Evolutionary conservation across 2,113 vertebrate genomes (phyloP), one percentile per base, ranked within the genome.

Genomic region (Tricholaema leucomelas): DNA sequence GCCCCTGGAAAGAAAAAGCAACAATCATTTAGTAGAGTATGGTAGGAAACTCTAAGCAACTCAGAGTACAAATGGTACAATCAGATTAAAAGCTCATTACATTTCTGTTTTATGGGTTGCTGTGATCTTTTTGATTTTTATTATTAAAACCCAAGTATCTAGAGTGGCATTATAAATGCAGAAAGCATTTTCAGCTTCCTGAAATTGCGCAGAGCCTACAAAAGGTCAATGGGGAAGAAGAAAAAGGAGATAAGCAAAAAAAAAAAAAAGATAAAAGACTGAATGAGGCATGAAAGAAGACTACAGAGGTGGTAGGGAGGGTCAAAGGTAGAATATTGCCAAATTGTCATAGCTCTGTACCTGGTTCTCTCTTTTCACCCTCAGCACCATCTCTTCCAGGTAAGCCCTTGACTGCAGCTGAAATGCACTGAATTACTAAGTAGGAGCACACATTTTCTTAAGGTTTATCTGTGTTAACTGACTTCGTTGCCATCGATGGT

Each of bases 51-150:
- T 48, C 36, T 11, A 70, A 59, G 25, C 44, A 70, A 72, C 69
- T 94, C 72, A 58, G 75, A 85, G 80, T 66, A 91, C 72, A 82
- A 91, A 87, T 28, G n/a, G 67, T 85, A 85, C 12, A 1, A 81
- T 65, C 46, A 70, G 75, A 76, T 85, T 81, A 76, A 91, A 91
- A 70, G 40, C 82, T 90, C 44, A 70, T 94, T 87, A 31, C 4
- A 23, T 23, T 25, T 87, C 31, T 65, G 21, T 50, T 79, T 78
- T 77, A 55, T 56, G 46, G 52, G 19, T 13, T 85, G 33, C 60
- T 71, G 42, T 50, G 46, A 90, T n/a, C n/a, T 13, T 58, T 35
- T 19, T 54, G 40, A 65, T 55, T 35, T 44, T 56, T 12, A 24
- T 85, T 89, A 73, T 87, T 85, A 70, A 79, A 77, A 82, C 12